Evolutionary conservation across 2,797 vertebrate genomes (phyloP), one percentile per base, ranked within the genome.

Genomic region (Syngnathus rostellatus): DNA sequence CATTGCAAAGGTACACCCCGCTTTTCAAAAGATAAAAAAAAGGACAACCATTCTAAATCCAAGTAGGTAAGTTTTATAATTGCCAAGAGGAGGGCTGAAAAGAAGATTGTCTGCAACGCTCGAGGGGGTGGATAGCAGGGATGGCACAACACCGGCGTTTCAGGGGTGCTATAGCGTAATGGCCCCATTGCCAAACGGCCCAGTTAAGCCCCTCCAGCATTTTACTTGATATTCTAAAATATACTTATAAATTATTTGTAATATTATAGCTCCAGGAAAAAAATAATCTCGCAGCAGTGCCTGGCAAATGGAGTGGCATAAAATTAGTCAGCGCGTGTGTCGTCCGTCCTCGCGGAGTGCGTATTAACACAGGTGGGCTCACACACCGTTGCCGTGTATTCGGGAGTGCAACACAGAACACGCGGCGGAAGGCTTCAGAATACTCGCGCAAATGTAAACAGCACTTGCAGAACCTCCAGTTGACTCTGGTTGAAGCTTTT

Each of bases 371-470:
- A 64, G 74, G 80, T 82, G 8, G 8, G 11, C 63, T 83, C 75
- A 84, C 83, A 83, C 80, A 72, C 78, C 74, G 80, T 65, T 73
- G 60, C 78, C 68, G 17, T 77, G 77, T 77, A 80, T 78, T 81
- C 84, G 72, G 84, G 83, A 89, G 89, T 87, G 87, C 87, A 88
- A 91, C 83, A 85, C 80, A 45, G 83, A 86, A 82, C 69, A 66
- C 9, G 77, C 76, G 80, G 77, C 82, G 83, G 87, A 90, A 91
- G 88, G 89, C 85, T 91, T 90, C 76, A 85, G 81, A 89, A 91
- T 84, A 89, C 87, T 87, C 86, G 83, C 81, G 85, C 88, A 83
- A 87, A 89, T 90, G 87, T 91, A 90, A 91, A 90, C 90, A 88
- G 80, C 82, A 84, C 82, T 83, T 86, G 82, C 85, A 88, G 83